Evolutionary conservation across 2,113 vertebrate genomes (phyloP).

Genomic region (Takifugu bimaculatus): DNA sequence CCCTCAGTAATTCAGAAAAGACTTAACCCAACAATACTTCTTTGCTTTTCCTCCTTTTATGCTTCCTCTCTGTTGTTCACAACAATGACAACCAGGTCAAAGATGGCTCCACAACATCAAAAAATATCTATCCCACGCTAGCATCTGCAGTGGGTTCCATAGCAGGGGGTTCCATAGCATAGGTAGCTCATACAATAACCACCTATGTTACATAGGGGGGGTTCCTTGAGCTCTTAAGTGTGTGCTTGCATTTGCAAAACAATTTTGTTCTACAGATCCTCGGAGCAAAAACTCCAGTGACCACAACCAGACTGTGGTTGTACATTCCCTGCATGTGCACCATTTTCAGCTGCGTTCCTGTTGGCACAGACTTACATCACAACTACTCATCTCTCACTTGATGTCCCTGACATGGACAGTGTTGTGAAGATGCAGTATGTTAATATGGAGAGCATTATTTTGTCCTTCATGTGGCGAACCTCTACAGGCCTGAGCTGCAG

Average conservation of each 20-base stretch:
- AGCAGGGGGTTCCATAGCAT: too few relatives aligned
- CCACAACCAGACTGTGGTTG: neutral
- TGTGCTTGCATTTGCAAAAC: too few relatives aligned
- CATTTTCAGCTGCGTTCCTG: neutral
- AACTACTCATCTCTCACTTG: conserved; percentile 17
- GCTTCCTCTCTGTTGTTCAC: too few relatives aligned
- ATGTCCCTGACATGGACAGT: conserved; percentile 36
- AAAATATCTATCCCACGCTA: too few relatives aligned
- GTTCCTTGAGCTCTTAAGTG: too few relatives aligned
- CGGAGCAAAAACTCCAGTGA: neutral
- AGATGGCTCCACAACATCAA: conserved; percentile 7
- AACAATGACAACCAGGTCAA: neutral
- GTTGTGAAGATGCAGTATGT: conserved; percentile 29
- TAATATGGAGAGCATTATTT: conserved; percentile 44
- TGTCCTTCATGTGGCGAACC: conserved; percentile 77
- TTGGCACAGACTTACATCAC: neutral
- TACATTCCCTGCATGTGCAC: neutral
- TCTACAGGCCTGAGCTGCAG: conserved; percentile 66
- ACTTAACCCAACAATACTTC: too few relatives aligned
- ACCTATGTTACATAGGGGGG: too few relatives aligned
- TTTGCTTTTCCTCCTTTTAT: too few relatives aligned
- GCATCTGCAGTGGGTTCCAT: too few relatives aligned
- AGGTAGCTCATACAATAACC: too few relatives aligned
- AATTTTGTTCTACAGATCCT: too few relatives aligned
- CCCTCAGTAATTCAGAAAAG: too few relatives aligned